Evolutionary conservation across 2,113 vertebrate genomes (phyloP), one percentile per base, ranked within the genome.

Genomic region (Carettochelys insculpta): DNA sequence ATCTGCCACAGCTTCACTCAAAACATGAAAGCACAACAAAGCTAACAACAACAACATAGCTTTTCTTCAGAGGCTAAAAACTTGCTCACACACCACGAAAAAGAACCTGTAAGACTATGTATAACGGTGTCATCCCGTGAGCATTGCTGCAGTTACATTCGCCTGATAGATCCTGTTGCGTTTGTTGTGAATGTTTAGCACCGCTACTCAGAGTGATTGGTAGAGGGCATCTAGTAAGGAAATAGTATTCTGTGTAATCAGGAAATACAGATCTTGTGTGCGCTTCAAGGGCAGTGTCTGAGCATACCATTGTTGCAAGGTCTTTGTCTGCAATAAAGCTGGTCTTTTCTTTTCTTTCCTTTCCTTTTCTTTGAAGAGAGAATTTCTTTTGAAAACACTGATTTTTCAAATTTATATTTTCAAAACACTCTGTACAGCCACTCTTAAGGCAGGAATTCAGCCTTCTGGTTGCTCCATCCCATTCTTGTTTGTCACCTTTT

Each of bases 401-500:
- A 54, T 0, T 41, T 41, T 16, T 17, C n/a, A n/a, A n/a, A n/a
- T n/a, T 3, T 12, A 14, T 76, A 58, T 85, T 41, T 65, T n/a
- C 61, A n/a, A 65, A n/a, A n/a, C 34, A 65, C n/a, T 65, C 61
- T n/a, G 61, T 5, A 29, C 56, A 61, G 58, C 31, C 17, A 31
- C 61, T 68, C 34, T 22, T 13, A 73, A 83, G 38, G 34, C 54
- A 86, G 11, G 6, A 29, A 8, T 19, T 41, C 24, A 53, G 52
- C 83, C 82, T 68, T 2, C 38, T 29, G 61, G 19, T 65, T 68
- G 61, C 61, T 9, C 61, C 52, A 13, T 17, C 78, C n/a, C n/a
- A n/a, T n/a, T n/a, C n/a, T n/a, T n/a, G n/a, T 80, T 89, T 92
- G 45, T 65, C 65, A 87, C 14, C 65, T 61, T 41, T 56, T 24